Evolutionary conservation across 1,140 invertebrate species (phyloP).

Genomic region (Drosophila nikananu): DNA sequence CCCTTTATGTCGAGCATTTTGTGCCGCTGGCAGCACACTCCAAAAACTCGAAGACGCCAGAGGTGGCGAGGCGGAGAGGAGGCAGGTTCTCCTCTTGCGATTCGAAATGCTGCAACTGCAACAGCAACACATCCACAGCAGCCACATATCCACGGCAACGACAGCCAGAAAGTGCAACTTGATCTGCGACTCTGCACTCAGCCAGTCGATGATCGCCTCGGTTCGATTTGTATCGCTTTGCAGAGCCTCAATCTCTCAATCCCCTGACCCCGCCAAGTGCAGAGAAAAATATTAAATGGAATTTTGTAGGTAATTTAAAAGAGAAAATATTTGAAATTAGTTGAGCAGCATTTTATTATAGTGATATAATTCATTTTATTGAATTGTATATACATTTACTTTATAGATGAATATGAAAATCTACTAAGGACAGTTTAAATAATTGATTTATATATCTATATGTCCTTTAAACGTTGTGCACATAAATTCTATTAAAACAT

Average conservation of each 20-base stretch:
- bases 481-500: no score
- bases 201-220: slow-evolving; percentile 65
- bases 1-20: slow-evolving; percentile 81
- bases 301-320: no score
- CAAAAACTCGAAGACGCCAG: slow-evolving; percentile 30
- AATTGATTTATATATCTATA: no score
- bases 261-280: slow-evolving; percentile 24
- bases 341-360: no score
- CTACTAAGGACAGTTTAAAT: no score
- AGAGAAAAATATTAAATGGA: not conserved
- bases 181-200: slow-evolving; percentile 48
- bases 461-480: no score
- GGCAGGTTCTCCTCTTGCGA: slow-evolving; percentile 7
- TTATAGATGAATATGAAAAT: no score
- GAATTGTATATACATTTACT: no score
- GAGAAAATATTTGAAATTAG: no score
- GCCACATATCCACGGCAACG: slow-evolving; percentile 21
- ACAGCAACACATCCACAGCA: slow-evolving; percentile 27
- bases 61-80: slow-evolving; percentile 16
- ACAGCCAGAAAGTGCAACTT: slow-evolving; percentile 76
- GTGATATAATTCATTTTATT: no score
- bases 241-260: slow-evolving; percentile 51
- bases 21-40: slow-evolving; percentile 69
- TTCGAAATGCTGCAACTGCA: slow-evolving; percentile 57
- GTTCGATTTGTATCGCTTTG: slow-evolving; percentile 79